Conservation (phyloP, 2,888 invertebrate genomes). For the Bruchidius siliquastri region DNA sequence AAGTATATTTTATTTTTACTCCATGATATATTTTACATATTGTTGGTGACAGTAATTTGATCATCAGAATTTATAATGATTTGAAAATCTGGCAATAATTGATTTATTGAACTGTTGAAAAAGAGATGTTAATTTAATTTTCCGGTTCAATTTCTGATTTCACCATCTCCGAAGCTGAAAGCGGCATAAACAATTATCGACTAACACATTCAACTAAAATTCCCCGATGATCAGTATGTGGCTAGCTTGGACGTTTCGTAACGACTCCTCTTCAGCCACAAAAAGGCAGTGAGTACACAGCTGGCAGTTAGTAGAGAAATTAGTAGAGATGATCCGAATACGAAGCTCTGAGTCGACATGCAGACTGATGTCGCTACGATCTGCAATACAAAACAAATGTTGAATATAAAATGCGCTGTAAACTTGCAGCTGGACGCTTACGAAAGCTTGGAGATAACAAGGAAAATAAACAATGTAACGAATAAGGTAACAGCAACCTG, state of each 20-base stretch:
- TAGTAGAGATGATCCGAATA: slow-evolving; percentile 58
- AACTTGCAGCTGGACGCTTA: too few relatives aligned
- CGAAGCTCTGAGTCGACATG: slow-evolving; percentile 60
- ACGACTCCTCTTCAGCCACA: slow-evolving; percentile 48
- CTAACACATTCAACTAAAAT: neutral
- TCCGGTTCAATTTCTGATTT: neutral
- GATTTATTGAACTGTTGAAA: too few relatives aligned
- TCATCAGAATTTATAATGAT: too few relatives aligned
- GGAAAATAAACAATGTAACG: too few relatives aligned
- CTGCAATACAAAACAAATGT: neutral
- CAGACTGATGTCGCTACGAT: slow-evolving; percentile 47
- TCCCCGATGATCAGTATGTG: neutral
- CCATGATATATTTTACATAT: too few relatives aligned
- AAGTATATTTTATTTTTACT: too few relatives aligned
- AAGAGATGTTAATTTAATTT: neutral
- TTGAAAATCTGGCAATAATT: too few relatives aligned
- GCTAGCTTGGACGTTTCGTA: neutral
- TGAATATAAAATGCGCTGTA: too few relatives aligned
- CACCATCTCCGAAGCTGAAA: neutral
- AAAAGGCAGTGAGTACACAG: slow-evolving; percentile 50
- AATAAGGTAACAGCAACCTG: too few relatives aligned
- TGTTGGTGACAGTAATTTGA: too few relatives aligned
- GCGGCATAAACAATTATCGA: neutral
- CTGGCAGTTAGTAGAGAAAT: slow-evolving; percentile 58
- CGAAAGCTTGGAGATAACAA: too few relatives aligned